Base-by-base conservation (phyloP, 2,888 invertebrate species). In the Caenorhabditis sp. region DNA sequence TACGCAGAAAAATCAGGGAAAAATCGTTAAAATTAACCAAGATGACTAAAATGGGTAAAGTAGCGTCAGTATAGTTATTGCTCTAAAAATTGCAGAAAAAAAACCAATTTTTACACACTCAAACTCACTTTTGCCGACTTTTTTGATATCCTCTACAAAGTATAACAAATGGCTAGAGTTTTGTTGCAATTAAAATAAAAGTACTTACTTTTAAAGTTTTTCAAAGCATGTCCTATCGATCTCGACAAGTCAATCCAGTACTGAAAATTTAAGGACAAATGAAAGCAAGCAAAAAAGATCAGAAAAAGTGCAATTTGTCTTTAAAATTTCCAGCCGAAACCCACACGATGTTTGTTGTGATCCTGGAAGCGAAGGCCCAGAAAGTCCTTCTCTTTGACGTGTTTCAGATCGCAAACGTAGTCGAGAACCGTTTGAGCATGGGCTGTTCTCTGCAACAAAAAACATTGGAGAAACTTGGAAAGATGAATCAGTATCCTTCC, bases 211-310 rank as follows among this genome's bases (percentile, higher is more conserved):
- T 94, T 95, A 35, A 95, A 94, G 92, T 95, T 95, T 90, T 95
- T 95, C 84, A 94, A 91, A 89, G 95, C 63, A 37, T 81, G 79
- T 1, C 74, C 72, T n/a, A 84, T 93, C 83, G 94, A 93, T 91
- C 95, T 95, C 74, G 94, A 94, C 90, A 95, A 92, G 91, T 96
- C 95, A 89, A 96, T 91, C 96, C 96, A 96, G 91, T 95, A 95
- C 95, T 95, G 91, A 87, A 35, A 35, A 35, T n/a, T n/a, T n/a
- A n/a, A n/a, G n/a, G n/a, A n/a, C n/a, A n/a, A n/a, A n/a, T n/a
- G n/a, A n/a, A n/a, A n/a, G n/a, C n/a, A n/a, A n/a, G n/a, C 30
- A 30, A 30, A 30, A 30, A 30, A 30, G 5, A 7, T 5, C 5
- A 30, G 9, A 30, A 30, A 30, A 30, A 30, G 5, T 30, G 6